These are phyloP conservation scores for Trypoxylus dichotomus DNA, from an alignment of 1,140 invertebrate species.

Conservation along the genomic window DNA sequence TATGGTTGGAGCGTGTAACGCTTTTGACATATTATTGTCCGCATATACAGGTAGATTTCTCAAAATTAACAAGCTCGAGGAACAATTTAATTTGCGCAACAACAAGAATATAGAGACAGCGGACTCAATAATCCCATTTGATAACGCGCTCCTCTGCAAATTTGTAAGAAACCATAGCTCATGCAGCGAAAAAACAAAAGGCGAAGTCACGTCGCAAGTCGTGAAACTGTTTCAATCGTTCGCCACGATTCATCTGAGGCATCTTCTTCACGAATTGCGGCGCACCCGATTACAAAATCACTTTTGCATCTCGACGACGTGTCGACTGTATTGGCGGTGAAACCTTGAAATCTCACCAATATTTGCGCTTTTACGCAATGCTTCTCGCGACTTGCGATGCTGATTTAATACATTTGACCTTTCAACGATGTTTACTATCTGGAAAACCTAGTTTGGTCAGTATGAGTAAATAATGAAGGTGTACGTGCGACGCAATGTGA, in stretches of 20 bases:
- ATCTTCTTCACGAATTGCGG: not conserved
- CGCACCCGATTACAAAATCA: not conserved
- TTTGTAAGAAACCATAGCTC: too few species aligned
- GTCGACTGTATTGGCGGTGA: too few species aligned
- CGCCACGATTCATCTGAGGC: not conserved
- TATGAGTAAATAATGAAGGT: not conserved
- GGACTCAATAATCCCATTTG: too few species aligned
- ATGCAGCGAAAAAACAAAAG: too few species aligned
- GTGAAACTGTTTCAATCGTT: not conserved
- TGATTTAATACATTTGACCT: not conserved
- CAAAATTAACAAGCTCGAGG: too few species aligned
- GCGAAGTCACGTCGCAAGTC: too few species aligned
- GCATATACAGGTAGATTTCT: too few species aligned
- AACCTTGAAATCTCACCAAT: constrained; percentile 2
- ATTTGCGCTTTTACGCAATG: not conserved
- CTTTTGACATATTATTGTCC: too few species aligned
- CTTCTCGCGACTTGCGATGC: not conserved
- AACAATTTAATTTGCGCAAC: too few species aligned
- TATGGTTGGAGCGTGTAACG: too few species aligned
- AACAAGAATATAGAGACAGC: too few species aligned
- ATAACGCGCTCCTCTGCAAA: too few species aligned
- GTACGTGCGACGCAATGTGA: not conserved
- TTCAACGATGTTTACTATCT: not conserved
- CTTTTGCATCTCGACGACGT: not conserved
- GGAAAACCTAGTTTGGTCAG: not conserved